Evolutionary conservation across 2,888 invertebrate species (phyloP).

Genomic region (Pinctada fucata): DNA sequence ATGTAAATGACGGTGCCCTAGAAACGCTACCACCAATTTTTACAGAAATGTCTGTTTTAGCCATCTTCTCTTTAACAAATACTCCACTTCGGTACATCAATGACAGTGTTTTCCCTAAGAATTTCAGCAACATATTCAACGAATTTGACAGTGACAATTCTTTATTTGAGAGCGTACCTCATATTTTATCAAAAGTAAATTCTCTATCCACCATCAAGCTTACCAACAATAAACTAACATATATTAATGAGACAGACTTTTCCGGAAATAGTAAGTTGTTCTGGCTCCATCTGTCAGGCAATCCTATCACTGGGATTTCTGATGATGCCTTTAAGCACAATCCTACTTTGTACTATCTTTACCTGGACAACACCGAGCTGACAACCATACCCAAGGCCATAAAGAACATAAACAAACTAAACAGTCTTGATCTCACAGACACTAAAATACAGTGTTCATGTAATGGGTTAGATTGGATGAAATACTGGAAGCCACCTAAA

Average conservation of each 20-base stretch:
- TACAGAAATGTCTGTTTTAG: slow-evolving; percentile 1
- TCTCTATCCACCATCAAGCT: slow-evolving; percentile 12
- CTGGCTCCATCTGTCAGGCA: slow-evolving; percentile 14
- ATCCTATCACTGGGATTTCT: slow-evolving; percentile 13
- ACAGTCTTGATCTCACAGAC: slow-evolving; percentile 13
- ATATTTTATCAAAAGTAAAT: slow-evolving; percentile 9
- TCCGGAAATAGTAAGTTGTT: slow-evolving; percentile 2
- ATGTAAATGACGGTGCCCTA: slow-evolving; percentile 15
- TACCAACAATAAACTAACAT: slow-evolving; percentile 4
- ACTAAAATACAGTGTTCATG: slow-evolving; percentile 21
- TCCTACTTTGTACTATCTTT: neutral
- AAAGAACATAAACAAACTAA: slow-evolving; percentile 9
- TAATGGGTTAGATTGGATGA: slow-evolving; percentile 26
- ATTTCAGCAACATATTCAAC: slow-evolving; percentile 11
- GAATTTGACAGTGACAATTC: slow-evolving; percentile 11
- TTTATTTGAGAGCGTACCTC: slow-evolving; percentile 8
- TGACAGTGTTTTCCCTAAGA: slow-evolving; percentile 19
- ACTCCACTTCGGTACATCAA: slow-evolving; percentile 21
- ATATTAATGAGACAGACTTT: slow-evolving; percentile 13
- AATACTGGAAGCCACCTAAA: slow-evolving; percentile 15
- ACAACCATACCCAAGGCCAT: slow-evolving; percentile 32
- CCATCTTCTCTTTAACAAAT: neutral
- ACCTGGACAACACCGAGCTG: slow-evolving; percentile 24
- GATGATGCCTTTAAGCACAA: slow-evolving; percentile 24
- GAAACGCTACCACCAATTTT: slow-evolving; percentile 25